These are phyloP conservation scores for Apamea anceps DNA, from an alignment of 2,888 invertebrate species.

Conservation along the genomic window DNA sequence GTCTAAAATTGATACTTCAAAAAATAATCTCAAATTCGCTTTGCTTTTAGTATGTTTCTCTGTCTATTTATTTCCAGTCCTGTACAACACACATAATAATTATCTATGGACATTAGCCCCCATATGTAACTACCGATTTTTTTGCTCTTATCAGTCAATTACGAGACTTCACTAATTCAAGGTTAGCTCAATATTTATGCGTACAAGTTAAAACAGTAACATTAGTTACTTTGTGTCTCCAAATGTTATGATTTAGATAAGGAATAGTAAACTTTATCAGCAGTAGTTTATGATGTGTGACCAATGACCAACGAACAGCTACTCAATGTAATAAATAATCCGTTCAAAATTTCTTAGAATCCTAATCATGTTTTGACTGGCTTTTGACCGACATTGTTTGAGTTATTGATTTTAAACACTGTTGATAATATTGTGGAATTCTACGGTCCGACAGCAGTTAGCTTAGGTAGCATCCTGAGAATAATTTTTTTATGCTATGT, in stretches of 20 bases:
- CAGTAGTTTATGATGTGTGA: conserved; percentile 57
- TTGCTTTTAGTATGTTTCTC: conserved; percentile 34
- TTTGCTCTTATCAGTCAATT: conserved; percentile 53
- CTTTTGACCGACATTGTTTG: conserved; percentile 42
- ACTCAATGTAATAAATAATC: conserved; percentile 45
- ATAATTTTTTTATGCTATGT: background rate
- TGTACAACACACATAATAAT: conserved; percentile 35
- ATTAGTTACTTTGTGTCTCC: conserved; percentile 34
- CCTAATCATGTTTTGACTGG: conserved; percentile 54
- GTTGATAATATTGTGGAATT: conserved; percentile 15
- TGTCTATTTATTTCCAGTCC: conserved; percentile 29
- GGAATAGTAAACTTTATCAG: conserved; percentile 56
- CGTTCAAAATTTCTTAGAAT: conserved; percentile 51
- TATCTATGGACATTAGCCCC: conserved; percentile 59
- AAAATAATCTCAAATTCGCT: conserved; percentile 49
- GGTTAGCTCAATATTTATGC: conserved; percentile 60
- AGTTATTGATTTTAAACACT: conserved; percentile 49
- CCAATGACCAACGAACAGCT: conserved; percentile 50
- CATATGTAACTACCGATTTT: conserved; percentile 43
- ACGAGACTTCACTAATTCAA: conserved; percentile 54
- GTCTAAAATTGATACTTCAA: conserved; percentile 39
- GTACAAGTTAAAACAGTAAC: conserved; percentile 22
- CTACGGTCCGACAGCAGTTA: background rate
- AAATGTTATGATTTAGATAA: conserved; percentile 53
- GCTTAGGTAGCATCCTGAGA: background rate